Percentiles rank a stretch among this genome's conserved stretches.
Evolutionary conservation across 2,888 invertebrate species (phyloP).

Genomic region (Odontocolon sp.): DNA sequence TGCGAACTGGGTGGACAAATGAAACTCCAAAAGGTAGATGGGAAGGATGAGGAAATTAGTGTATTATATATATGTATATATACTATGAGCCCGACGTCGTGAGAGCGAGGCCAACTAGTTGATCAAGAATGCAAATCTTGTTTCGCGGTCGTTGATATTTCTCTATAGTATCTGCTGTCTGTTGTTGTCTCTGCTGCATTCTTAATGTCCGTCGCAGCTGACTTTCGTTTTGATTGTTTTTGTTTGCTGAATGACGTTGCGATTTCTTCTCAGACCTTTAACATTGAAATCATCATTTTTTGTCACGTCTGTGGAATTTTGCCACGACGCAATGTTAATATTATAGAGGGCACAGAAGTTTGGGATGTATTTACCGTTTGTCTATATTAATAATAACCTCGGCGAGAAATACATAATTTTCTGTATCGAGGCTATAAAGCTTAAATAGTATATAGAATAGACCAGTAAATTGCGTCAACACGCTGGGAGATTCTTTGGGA

Average conservation of each 20-base stretch:
- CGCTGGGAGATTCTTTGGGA: neutral
- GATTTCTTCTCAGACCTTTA: conserved; percentile 9
- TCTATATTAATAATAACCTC: neutral
- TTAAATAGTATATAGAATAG: neutral
- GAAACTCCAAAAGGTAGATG: conserved; percentile 27
- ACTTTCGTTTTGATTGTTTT: neutral
- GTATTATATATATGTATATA: neutral
- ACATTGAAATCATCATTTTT: neutral
- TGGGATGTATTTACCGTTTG: too few species aligned
- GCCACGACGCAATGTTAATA: too few species aligned
- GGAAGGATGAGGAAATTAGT: conserved; percentile 28
- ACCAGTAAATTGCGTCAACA: neutral
- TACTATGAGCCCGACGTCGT: neutral
- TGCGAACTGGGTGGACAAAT: neutral
- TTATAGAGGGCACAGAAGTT: conserved; percentile 8
- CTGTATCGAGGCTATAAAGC: neutral
- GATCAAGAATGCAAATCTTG: conserved; percentile 59
- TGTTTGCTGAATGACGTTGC: conserved; percentile 8
- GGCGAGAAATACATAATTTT: neutral
- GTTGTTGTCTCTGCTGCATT: conserved; percentile 6
- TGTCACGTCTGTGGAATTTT: too few species aligned
- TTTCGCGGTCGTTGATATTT: conserved; percentile 72
- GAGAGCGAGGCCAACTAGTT: conserved; percentile 44
- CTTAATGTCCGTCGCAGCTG: neutral
- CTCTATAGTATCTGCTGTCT: conserved; percentile 53